Base-by-base conservation (phyloP, 2,113 vertebrate species). In the Numenius arquata region DNA sequence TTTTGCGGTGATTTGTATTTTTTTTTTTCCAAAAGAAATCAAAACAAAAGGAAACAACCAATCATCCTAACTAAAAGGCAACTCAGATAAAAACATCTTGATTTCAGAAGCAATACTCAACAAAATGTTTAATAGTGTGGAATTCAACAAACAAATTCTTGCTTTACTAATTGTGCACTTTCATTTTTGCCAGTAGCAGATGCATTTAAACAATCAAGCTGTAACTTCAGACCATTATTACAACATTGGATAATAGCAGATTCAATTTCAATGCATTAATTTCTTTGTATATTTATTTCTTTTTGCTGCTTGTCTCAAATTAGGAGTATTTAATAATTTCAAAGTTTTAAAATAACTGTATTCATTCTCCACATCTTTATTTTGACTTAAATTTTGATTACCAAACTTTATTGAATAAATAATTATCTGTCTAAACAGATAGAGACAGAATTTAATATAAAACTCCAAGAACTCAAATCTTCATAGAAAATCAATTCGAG, bases 281-380 rank as follows among this genome's bases (percentile, higher is more conserved):
- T 92, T 94, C 15, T 74, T 93, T 91, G 20, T n/a, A 32, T 58
- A 77, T 90, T 85, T 93, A 8, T 59, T 74, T 50, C 2, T 2
- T 40, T 95, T 95, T 88, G 25, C 29, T 91, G 15, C 23, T 93
- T 96, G n/a, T 84, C 73, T 91, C 30, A 91, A 50, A 85, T 62
- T 82, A 72, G 3, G 66, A 75, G 23, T 83, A 91, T 36, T 92
- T 79, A 94, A 65, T 88, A 67, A 84, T 86, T 88, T 89, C 70
- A 74, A 93, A 85, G 8, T 81, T 84, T 79, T 88, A n/a, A 97
- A 96, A 90, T 78, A 65, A 75, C n/a, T 85, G 8, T 88, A 77
- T 86, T 92, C 48, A 59, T 76, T 85, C 20, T 72, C 10, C 6
- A 38, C 0, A 3, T 63, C 29, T 67, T 90, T 65, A 56, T 72